Percentiles rank a stretch among this genome's conserved stretches.
Conservation (phyloP, 2,113 vertebrate species). For the Anseranas semipalmata region DNA sequence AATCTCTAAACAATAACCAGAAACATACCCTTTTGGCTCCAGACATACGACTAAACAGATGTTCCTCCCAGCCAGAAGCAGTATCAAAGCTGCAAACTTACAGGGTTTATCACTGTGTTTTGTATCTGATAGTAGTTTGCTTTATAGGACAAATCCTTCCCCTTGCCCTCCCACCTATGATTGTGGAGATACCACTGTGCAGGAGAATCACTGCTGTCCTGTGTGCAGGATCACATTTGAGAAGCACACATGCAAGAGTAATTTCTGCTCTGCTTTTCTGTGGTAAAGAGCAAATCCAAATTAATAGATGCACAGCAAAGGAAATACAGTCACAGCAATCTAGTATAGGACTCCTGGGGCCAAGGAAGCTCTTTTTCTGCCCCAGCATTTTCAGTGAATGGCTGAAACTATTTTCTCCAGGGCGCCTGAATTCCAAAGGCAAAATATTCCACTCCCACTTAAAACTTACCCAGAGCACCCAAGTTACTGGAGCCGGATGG, state of each 20-base stretch:
- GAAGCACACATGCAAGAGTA: not conserved
- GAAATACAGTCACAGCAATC: not conserved
- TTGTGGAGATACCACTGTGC: not conserved
- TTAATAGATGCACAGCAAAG: not conserved
- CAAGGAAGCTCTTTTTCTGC: not conserved
- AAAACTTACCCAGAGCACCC: not conserved
- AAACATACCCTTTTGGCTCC: not conserved
- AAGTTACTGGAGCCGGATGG: not conserved
- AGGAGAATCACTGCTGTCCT: not conserved
- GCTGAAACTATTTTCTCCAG: not conserved
- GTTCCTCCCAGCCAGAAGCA: constrained; percentile 2
- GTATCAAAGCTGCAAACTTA: not conserved
- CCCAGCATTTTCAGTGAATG: not conserved
- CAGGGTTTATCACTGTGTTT: not conserved
- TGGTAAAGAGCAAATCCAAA: not conserved
- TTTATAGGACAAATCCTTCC: not conserved
- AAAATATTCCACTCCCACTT: not conserved
- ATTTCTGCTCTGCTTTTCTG: not conserved
- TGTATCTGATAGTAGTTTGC: not conserved
- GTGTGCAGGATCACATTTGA: rapidly evolving
- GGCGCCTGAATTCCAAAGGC: not conserved
- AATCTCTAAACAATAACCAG: constrained; percentile 13
- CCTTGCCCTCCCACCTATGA: not conserved
- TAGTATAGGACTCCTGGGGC: not conserved
- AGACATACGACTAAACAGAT: constrained; percentile 15